Base-by-base conservation (phyloP, 2,888 invertebrate genomes). In the Eristalis arbustorum region DNA sequence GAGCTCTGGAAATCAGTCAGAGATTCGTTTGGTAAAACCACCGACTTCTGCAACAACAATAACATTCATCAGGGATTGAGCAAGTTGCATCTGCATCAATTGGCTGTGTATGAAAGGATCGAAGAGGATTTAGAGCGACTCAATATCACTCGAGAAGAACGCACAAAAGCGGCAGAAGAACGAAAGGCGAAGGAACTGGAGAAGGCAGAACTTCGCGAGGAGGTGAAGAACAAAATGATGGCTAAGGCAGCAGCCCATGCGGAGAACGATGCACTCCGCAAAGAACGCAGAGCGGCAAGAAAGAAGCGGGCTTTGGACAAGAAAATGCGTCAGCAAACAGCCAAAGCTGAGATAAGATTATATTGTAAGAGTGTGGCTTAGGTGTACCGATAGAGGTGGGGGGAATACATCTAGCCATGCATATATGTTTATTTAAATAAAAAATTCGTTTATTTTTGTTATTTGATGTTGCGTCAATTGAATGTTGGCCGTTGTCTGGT, bases 11-110 rank as follows among this genome's bases (percentile, higher is more conserved):
- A 72, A 14, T 66, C 80, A 34, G 72, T 80, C 4, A 80, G 59
- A 18, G 75, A 84, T 63, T 71, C 75, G 8, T 68, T 62, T 18
- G 25, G 67, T 13, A 80, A 61, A 5, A 40, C 80, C 0, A 76
- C 80, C 0, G 76, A 62, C 25, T 80, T 84, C 31, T 80, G 80
- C 42, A 80, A 84, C n/a, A 84, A 84, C 3, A 75, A 84, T 10
- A 64, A 23, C 4, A 1, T 49, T 8, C 18, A 42, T 42, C 84
- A 80, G 14, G 56, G 75, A 14, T 75, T 80, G 0, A 84, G 80
- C n/a, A 84, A 84, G 34, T 18, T 59, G 10, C 84, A 84, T 59
- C 66, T 66, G 8, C 80, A 80, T 42, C 84, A 84, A 42, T 76
- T 84, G 25, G 84, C 80, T 28, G 34, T 75, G 0, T 84, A 84